A percentile compares a stretch with the other conserved stretches of the same genome.
Evolutionary conservation across 2,113 vertebrate genomes (phyloP).

Genomic region (Anseranas semipalmata): DNA sequence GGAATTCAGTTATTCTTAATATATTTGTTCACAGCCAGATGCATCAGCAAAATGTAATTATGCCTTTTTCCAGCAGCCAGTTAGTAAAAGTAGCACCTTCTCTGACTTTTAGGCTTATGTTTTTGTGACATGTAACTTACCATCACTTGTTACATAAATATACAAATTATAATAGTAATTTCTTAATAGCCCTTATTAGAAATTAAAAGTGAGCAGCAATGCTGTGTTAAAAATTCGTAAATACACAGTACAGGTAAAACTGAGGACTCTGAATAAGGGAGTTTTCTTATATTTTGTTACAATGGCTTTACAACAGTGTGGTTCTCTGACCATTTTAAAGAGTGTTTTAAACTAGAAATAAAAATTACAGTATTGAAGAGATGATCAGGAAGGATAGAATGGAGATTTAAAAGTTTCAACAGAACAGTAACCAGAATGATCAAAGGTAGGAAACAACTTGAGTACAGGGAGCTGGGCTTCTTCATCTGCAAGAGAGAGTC

Average conservation of each 20-base stretch:
- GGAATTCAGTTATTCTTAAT: background rate
- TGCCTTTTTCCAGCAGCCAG: background rate
- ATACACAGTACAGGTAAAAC: background rate
- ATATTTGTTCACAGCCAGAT: background rate
- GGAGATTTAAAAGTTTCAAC: background rate
- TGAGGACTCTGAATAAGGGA: background rate
- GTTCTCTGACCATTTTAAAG: background rate
- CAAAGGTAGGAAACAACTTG: background rate
- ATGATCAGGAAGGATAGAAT: background rate
- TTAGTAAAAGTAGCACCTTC: background rate
- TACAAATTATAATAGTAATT: background rate
- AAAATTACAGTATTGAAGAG: background rate
- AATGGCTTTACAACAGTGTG: background rate
- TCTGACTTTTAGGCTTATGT: background rate
- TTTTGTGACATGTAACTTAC: background rate
- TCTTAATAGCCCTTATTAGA: background rate
- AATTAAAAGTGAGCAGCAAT: background rate
- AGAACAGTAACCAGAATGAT: background rate
- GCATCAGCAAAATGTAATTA: background rate
- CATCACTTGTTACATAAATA: background rate
- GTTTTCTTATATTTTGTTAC: background rate
- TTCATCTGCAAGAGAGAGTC: background rate
- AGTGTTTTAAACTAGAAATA: background rate
- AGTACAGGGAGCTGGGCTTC: background rate
- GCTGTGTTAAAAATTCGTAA: background rate